Conservation (phyloP, 2,113 vertebrate species). For the Bos taurus region ARS-UCD2.0 NC_037348.1:33067501-33068000, state of each 20-base stretch:
- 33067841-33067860: not conserved
- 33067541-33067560: not conserved
- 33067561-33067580: not conserved
- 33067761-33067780: not conserved
- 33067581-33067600: not conserved
- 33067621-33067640: not conserved
- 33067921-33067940: not conserved
- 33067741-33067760: not conserved
- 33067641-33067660: not conserved
- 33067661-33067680: not conserved
- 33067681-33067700: not conserved
- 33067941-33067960: not conserved
- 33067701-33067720: not conserved
- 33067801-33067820: fast-evolving
- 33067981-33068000: not conserved
- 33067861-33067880: not conserved
- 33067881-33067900: not conserved
- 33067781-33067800: fast-evolving
- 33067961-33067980: not conserved
- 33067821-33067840: too few relatives aligned
- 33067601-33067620: not conserved
- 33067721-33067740: not conserved
- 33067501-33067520: not conserved
- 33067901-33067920: not conserved
- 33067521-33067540: not conserved